Evolutionary conservation across 2,888 invertebrate species (phyloP).

Genomic region (Drosophila anomalipes): DNA sequence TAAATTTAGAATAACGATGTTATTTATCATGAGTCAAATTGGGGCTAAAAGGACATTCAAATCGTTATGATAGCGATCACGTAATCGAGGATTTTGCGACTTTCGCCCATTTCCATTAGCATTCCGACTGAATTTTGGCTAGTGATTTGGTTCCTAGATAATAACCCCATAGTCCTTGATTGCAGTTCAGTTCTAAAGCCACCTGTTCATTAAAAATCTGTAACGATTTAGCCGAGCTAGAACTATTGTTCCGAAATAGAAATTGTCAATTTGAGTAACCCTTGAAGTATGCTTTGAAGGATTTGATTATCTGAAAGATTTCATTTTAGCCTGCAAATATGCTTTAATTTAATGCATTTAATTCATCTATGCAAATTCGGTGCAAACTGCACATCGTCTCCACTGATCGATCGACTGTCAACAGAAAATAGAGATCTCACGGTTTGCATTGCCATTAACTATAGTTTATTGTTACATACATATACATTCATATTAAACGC

Average conservation of each 20-base stretch:
- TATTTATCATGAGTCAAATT: background rate
- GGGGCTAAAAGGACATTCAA: background rate
- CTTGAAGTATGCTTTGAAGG: background rate
- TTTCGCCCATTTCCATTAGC: background rate
- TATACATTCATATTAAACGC: slow-evolving; percentile 31
- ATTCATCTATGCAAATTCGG: background rate
- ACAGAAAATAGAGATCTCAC: background rate
- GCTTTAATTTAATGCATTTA: background rate
- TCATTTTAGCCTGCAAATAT: background rate
- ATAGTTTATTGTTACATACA: slow-evolving; percentile 51
- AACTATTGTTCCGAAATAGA: background rate
- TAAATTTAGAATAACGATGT: background rate
- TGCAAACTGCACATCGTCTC: background rate
- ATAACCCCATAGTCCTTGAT: background rate
- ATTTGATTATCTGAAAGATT: background rate
- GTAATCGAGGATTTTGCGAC: background rate
- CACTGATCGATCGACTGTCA: background rate
- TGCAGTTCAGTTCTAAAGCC: background rate
- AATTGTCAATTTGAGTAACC: background rate
- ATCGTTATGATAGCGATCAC: background rate
- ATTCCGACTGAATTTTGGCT: background rate
- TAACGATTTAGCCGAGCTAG: background rate
- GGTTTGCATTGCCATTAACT: slow-evolving; percentile 32
- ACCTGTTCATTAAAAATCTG: background rate
- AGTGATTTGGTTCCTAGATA: background rate